These are phyloP conservation scores for Ptilorrhoa leucosticta DNA, from an alignment of 2,113 vertebrate genomes.

Conservation along the genomic window DNA sequence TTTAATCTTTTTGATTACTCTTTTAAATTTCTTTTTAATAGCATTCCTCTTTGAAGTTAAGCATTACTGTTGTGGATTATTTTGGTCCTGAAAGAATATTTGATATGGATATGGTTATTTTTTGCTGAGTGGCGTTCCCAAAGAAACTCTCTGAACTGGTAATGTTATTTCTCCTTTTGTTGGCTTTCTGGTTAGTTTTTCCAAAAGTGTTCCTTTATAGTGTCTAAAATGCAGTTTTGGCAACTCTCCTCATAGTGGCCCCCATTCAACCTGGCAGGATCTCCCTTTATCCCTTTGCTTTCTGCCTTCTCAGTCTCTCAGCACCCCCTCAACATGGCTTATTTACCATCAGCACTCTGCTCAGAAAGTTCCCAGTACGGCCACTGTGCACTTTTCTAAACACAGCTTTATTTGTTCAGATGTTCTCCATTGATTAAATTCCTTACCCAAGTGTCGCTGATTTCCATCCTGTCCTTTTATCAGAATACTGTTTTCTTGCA, in stretches of 20 bases:
- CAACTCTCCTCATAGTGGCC: neutral
- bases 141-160: neutral
- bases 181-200: slow-evolving; percentile 23
- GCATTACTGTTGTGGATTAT: neutral
- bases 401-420: neutral
- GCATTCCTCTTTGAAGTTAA: neutral
- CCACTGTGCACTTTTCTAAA: neutral
- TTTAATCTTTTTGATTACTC: neutral
- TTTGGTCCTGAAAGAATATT: neutral
- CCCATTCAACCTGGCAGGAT: neutral
- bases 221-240: neutral
- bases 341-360: neutral
- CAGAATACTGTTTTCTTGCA: neutral
- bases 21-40: neutral
- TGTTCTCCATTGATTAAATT: neutral
- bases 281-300: neutral
- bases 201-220: neutral
- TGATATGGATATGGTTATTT: neutral
- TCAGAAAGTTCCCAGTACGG: neutral
- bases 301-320: neutral
- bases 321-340: neutral
- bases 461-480: neutral
- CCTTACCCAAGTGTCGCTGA: neutral
- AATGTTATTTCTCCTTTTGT: neutral
- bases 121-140: neutral